Base-by-base conservation (phyloP, 2,888 invertebrate genomes). In the Eristalis tenax region DNA sequence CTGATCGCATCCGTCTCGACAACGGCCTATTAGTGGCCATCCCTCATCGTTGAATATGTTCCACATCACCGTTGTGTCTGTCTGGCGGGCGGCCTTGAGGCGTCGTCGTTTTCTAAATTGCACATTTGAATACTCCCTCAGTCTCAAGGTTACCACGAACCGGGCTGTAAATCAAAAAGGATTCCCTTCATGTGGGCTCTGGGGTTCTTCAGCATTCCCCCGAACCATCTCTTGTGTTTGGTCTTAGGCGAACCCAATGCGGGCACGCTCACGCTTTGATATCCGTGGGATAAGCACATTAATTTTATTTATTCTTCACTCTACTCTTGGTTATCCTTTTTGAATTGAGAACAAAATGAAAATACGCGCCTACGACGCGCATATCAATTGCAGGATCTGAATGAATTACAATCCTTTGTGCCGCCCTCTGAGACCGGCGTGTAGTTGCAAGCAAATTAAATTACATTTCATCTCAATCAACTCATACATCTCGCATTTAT, bases 101-200 rank as follows among this genome's bases (percentile, higher is more conserved):
- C 50, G 50, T 50, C 18, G 18, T 18, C 50, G 50, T 50, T 50
- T 50, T 50, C 50, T 18, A 50, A 50, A 50, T 50, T 18, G 57
- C 35, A n/a, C n/a, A 70, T 77, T 69, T 69, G 56, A 68, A 69
- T 69, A 56, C 18, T 22, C 68, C 28, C 22, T 6, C n/a, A n/a
- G 61, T 59, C 43, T 63, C 66, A 76, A 68, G 59, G 77, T 69
- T 23, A 77, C 26, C 63, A 56, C 50, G 32, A 32, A 50, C 26
- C 10, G 32, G 32, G 28, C 50, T 23, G 40, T 65, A 56, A 70
- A 71, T 71, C 78, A 38, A 77, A 77, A 38, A 8, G 70, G 78
- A 57, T 57, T 32, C 32, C 56, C 38, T 28, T 26, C 22, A 11
- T n/a, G 18, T 50, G 18, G 6, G 50, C 32, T 2, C 28, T 28